Evolutionary conservation across 2,888 invertebrate species (phyloP), one percentile per base, ranked within the genome.

Genomic region (Pheosia gnoma): DNA sequence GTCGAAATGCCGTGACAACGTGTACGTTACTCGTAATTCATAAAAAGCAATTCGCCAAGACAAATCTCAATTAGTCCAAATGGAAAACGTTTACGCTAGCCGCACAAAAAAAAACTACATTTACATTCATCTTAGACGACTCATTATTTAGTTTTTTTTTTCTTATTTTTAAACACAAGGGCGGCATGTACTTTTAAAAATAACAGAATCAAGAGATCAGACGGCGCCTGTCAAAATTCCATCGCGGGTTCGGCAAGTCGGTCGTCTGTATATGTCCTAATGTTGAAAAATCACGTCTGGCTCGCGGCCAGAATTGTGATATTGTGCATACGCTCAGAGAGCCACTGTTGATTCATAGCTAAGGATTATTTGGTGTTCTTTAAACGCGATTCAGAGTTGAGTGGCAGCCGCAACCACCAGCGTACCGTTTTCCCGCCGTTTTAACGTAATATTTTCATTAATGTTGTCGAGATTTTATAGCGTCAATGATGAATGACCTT

Each of bases 281-380:
- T 59, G 66, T 59, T 70, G 75, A 75, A 76, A 70, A 76, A 74
- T 75, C 67, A 63, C 41, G 11, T 52, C 63, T 80, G 80, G 80
- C 77, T 5, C 0, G 6, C 10, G 5, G 66, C 80, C 80, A 81
- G 70, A 36, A 38, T 11, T 39, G 43, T 74, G 77, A 79, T 78
- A 75, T 67, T 72, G 77, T 72, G 77, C 78, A 79, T 74, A 77
- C 75, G 67, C 57, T 58, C 7, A 4, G 41, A 56, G 56, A 56
- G 45, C 45, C 57, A 65, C 62, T 63, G 72, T 69, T 75, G 75
- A 75, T 77, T 77, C 77, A 72, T 74, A 75, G 68, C 63, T 45
- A 10, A 6, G 39, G 45, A 45, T 57, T 45, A 57, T 45, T 43
- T 36, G 25, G 43, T 45, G 57, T 57, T 45, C 4, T 55, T 57